A percentile compares a stretch with the other conserved stretches of the same genome.
These are phyloP conservation scores for Aramus guarauna DNA, from an alignment of 2,113 vertebrate genomes.

Conservation along the genomic window DNA sequence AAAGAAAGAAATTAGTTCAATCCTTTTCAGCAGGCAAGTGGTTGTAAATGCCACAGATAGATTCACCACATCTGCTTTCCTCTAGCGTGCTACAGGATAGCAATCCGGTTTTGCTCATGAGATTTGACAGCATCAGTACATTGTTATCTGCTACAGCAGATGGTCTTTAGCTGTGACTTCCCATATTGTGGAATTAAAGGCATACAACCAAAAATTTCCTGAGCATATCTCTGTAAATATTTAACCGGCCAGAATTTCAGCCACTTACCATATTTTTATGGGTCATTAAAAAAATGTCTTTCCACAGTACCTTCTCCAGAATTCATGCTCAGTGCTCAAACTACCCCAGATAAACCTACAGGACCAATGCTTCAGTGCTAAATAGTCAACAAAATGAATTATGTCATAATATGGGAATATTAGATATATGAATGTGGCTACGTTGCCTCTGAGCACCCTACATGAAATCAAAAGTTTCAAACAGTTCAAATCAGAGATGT, in stretches of 20 bases:
- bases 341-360: background rate
- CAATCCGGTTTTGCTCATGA: background rate
- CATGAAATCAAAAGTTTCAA: background rate
- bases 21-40: background rate
- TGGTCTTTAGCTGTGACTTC: background rate
- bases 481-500: background rate
- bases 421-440: background rate
- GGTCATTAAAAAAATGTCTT: background rate
- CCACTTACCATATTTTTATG: background rate
- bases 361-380: background rate
- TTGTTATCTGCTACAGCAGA: background rate
- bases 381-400: background rate
- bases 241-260: background rate
- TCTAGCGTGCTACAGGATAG: background rate
- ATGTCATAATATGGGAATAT: background rate
- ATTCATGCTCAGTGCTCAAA: background rate
- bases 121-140: background rate
- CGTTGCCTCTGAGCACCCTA: background rate
- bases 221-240: background rate
- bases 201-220: background rate
- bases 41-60: background rate
- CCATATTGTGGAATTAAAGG: background rate
- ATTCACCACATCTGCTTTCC: background rate
- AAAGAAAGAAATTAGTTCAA: background rate
- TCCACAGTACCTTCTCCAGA: background rate